A percentile compares a stretch with the other conserved stretches of the same genome.
phyloP scores from a whole-genome alignment of 2,113 vertebrate genomes.

The Oreochromis tanganicae region DNA sequence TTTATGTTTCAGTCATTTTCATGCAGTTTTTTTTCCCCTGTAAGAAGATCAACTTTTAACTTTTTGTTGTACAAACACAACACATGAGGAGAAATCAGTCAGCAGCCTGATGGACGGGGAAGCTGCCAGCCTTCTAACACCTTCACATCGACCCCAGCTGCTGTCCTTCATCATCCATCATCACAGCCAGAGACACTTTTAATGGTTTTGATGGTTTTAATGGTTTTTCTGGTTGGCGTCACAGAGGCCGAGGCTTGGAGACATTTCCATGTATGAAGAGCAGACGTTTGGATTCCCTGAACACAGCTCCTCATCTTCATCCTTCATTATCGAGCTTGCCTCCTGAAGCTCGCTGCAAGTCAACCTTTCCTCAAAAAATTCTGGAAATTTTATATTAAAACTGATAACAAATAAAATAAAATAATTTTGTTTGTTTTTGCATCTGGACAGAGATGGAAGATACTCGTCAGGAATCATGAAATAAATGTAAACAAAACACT shows the following conservation, averaged over 20 bases:
- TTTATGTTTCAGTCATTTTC: neutral
- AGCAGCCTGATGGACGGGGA: neutral
- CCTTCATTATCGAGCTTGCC: neutral
- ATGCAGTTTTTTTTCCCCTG: neutral
- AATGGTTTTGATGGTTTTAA: neutral
- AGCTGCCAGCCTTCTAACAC: neutral
- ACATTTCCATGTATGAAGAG: neutral
- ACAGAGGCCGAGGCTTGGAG: neutral
- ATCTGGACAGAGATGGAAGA: neutral
- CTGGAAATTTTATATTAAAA: neutral
- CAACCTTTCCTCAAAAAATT: neutral
- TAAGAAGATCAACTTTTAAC: neutral
- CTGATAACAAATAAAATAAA: neutral
- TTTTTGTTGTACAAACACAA: neutral
- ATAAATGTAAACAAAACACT: neutral
- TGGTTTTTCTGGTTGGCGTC: neutral
- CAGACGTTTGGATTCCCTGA: neutral
- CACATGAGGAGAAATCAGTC: neutral
- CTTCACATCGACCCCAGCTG: neutral
- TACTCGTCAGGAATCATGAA: neutral
- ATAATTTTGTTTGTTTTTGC: neutral
- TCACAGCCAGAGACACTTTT: neutral
- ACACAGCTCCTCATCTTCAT: neutral
- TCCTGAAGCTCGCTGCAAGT: neutral
- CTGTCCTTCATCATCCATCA: neutral